Percentiles rank a stretch among this genome's conserved stretches.
phyloP scores from a whole-genome alignment of 2,113 vertebrate species.

The Leucoraja erinaceus region DNA sequence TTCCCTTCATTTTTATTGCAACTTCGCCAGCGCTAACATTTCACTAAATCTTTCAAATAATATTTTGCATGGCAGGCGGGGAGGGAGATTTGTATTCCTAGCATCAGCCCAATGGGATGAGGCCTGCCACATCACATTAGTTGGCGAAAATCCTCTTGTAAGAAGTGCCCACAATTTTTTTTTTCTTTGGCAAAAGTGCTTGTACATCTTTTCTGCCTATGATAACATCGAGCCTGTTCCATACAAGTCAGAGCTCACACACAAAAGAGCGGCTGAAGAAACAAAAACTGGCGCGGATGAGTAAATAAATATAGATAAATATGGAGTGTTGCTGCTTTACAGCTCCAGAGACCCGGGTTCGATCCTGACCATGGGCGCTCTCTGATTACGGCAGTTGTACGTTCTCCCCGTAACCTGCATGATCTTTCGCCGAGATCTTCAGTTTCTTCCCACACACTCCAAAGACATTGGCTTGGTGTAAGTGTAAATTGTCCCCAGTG shows the following conservation, averaged over 20 bases:
- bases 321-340: no score
- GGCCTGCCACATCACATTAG: not conserved
- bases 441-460: no score
- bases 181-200: not conserved
- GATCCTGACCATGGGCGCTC: not conserved
- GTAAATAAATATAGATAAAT: not conserved
- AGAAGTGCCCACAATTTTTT: not conserved
- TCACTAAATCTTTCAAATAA: not conserved
- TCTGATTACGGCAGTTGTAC: no score
- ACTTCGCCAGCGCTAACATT: not conserved
- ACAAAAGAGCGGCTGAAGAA: not conserved
- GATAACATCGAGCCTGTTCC: not conserved
- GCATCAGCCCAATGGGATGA: not conserved
- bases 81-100: not conserved
- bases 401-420: no score
- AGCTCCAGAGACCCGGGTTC: no score
- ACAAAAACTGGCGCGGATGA: not conserved
- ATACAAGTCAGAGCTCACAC: not conserved
- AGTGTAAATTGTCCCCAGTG: no score
- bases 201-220: not conserved
- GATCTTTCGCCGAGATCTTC: no score
- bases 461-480: no score
- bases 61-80: not conserved
- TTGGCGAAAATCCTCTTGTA: not conserved
- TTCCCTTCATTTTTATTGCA: not conserved